phyloP scores from a whole-genome alignment of 2,888 invertebrate species.

The Melinopterus prodromus region DNA sequence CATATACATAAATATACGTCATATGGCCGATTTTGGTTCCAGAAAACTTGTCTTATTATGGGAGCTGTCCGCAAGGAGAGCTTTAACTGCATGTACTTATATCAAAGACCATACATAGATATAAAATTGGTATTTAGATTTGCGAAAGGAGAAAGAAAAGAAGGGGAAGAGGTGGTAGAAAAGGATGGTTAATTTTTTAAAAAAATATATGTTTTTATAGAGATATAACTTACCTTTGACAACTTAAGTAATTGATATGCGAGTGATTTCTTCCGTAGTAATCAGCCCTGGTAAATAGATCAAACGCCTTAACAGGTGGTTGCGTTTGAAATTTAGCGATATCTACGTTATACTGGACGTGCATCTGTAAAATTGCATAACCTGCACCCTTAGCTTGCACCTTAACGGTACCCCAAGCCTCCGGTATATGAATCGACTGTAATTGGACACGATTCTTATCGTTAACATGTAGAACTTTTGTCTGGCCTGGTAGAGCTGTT shows the following conservation, averaged over 20 bases:
- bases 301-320: slow-evolving; percentile 85
- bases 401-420: slow-evolving; percentile 94
- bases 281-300: slow-evolving; percentile 75
- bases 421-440: slow-evolving; percentile 85
- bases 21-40: too few relatives aligned
- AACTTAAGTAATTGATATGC: slow-evolving; percentile 85
- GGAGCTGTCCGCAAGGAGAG: too few relatives aligned
- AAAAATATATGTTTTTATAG: background rate
- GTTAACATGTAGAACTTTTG: slow-evolving; percentile 71
- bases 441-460: slow-evolving; percentile 80
- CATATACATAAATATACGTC: too few relatives aligned
- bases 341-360: slow-evolving; percentile 92
- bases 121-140: too few relatives aligned
- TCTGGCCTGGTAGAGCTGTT: slow-evolving; percentile 74
- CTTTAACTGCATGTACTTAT: too few relatives aligned
- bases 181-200: too few relatives aligned
- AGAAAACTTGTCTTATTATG: too few relatives aligned
- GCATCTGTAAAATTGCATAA: slow-evolving; percentile 93
- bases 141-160: too few relatives aligned
- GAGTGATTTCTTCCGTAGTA: slow-evolving; percentile 94
- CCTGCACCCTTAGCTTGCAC: slow-evolving; percentile 93
- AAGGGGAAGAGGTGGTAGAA: too few relatives aligned
- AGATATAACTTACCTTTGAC: slow-evolving; percentile 74
- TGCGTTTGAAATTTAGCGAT: slow-evolving; percentile 82
- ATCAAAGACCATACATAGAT: too few relatives aligned